Percentiles rank a stretch among this genome's conserved stretches.
These are phyloP conservation scores for Charaxes varanes DNA, from an alignment of 1,140 invertebrate species.

Conservation along the genomic window DNA sequence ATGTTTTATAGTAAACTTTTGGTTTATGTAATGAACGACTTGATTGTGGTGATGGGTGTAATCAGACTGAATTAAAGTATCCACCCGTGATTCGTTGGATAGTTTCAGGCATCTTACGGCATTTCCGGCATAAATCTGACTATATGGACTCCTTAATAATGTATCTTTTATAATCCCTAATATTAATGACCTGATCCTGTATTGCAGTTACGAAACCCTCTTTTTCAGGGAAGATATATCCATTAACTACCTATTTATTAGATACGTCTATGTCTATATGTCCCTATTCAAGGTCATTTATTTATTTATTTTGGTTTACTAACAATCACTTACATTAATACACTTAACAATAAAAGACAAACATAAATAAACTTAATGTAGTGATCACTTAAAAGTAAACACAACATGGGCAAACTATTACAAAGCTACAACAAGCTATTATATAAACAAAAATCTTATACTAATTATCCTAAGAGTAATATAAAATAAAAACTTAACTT, in stretches of 20 bases:
- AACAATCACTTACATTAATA: too few relatives aligned
- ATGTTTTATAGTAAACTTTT: constrained; percentile 18
- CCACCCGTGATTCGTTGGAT: constrained; percentile 26
- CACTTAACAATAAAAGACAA: too few relatives aligned
- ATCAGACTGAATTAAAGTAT: constrained; percentile 14
- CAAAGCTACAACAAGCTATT: too few relatives aligned
- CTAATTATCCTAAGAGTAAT: too few relatives aligned
- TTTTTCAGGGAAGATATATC: constrained; percentile 22
- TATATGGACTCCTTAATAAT: constrained; percentile 22
- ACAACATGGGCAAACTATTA: too few relatives aligned
- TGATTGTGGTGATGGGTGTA: constrained; percentile 23
- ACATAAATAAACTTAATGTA: too few relatives aligned
- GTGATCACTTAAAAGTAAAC: too few relatives aligned
- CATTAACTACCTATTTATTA: constrained; percentile 28
- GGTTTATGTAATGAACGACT: constrained; percentile 14
- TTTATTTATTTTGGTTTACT: too few relatives aligned
- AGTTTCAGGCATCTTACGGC: constrained; percentile 15
- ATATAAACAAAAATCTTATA: too few relatives aligned
- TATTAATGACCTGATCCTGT: constrained; percentile 36
- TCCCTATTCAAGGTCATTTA: constrained; percentile 19
- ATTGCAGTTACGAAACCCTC: constrained; percentile 33
- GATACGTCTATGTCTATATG: constrained; percentile 23
- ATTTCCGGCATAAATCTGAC: constrained; percentile 16
- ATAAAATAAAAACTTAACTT: too few relatives aligned
- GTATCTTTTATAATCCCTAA: constrained; percentile 27